phyloP scores from a whole-genome alignment of 2,888 invertebrate species.

The Erannis defoliaria region DNA sequence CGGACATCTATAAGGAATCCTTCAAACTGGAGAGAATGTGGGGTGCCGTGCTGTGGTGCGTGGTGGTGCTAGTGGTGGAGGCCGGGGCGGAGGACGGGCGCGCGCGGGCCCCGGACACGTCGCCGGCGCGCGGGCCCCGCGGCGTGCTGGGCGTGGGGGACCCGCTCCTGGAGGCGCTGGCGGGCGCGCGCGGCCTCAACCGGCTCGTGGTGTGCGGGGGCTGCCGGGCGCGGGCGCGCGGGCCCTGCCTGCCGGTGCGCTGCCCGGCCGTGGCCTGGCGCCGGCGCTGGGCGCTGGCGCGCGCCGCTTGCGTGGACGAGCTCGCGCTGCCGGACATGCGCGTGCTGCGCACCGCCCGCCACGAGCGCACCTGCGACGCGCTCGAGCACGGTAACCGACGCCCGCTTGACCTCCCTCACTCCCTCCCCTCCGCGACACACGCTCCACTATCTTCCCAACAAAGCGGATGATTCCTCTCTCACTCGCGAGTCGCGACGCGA shows the following conservation, averaged over 20 bases:
- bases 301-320: constrained; percentile 45
- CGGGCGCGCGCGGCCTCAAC: constrained; percentile 41
- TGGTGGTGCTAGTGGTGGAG: constrained; percentile 3
- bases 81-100: constrained; percentile 22
- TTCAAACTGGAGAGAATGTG: constrained; percentile 2
- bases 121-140: constrained; percentile 26
- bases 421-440: no score
- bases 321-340: not conserved
- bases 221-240: constrained; percentile 33
- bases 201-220: constrained; percentile 43
- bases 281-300: constrained; percentile 51
- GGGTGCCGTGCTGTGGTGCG: constrained; percentile 16
- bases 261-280: constrained; percentile 51
- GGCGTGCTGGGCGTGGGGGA: constrained; percentile 31
- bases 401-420: no score
- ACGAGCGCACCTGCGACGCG: constrained; percentile 6
- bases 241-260: constrained; percentile 9
- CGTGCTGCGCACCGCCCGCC: not conserved
- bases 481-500: no score
- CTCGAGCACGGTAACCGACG: not conserved
- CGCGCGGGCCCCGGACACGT: constrained; percentile 11
- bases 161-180: constrained; percentile 40
- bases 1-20: not conserved
- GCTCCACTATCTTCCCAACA: no score
- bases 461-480: no score